Conservation (phyloP, 2,888 invertebrate species). For the Caenorhabditis panamensis region DNA sequence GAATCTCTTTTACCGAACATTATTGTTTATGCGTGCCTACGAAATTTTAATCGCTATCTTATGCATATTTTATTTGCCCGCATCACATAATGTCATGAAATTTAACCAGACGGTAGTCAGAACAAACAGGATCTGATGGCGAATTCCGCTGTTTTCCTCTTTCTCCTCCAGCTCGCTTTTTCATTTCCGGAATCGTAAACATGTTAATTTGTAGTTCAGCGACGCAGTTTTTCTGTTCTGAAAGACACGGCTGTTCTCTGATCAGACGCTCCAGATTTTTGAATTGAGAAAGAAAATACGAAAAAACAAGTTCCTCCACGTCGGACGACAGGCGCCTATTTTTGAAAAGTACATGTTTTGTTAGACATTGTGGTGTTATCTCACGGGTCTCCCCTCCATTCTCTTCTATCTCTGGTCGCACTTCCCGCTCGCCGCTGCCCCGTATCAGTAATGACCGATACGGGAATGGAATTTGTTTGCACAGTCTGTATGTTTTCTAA, state of each 20-base stretch:
- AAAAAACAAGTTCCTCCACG: slow-evolving; percentile 10
- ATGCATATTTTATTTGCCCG: slow-evolving; percentile 13
- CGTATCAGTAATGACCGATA: slow-evolving; percentile 12
- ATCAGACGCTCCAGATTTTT: not conserved
- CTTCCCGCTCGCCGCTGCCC: not conserved
- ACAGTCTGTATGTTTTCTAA: not conserved
- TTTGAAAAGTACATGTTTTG: slow-evolving; percentile 23
- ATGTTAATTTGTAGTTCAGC: slow-evolving; percentile 8
- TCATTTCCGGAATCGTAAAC: slow-evolving; percentile 7
- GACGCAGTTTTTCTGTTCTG: not conserved
- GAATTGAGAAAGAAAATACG: not conserved
- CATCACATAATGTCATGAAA: slow-evolving; percentile 6
- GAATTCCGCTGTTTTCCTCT: slow-evolving; percentile 6
- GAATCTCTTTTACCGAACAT: not conserved
- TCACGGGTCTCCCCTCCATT: not conserved
- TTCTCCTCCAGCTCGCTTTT: not conserved
- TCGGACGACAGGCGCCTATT: not conserved
- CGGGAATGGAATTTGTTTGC: slow-evolving; percentile 9
- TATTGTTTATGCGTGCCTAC: not conserved
- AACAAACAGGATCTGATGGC: not conserved
- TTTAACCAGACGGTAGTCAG: slow-evolving; percentile 11
- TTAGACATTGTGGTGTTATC: slow-evolving; percentile 13
- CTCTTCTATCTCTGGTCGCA: slow-evolving; percentile 9
- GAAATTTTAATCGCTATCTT: slow-evolving; percentile 20
- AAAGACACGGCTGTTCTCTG: not conserved